phyloP scores from a whole-genome alignment of 92 coral and sea anemone species.

The Chrysogorgia sp. region DNA sequence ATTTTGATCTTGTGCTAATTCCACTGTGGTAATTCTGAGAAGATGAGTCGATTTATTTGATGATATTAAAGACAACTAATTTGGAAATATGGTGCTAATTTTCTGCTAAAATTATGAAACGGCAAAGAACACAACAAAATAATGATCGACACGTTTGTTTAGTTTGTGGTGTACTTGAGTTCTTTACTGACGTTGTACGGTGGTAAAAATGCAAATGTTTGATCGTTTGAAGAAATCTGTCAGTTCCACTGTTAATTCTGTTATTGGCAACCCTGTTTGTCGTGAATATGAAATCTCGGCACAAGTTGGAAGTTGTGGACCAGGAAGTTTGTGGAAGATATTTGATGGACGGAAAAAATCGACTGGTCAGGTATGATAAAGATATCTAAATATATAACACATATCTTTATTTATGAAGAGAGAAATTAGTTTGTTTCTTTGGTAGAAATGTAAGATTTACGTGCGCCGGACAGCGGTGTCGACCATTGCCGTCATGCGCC shows the following conservation, averaged over 20 bases:
- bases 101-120: no score
- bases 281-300: constrained; percentile 85
- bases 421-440: not conserved
- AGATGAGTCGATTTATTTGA: not conserved
- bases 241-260: constrained; percentile 83
- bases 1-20: no score
- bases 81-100: no score
- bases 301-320: constrained; percentile 97
- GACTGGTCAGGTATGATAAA: constrained; percentile 83
- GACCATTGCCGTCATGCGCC: no score
- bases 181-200: not conserved
- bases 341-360: constrained; percentile 86
- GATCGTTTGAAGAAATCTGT: constrained; percentile 83
- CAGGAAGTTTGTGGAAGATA: constrained; percentile 90
- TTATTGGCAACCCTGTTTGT: constrained; percentile 89
- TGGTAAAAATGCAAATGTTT: constrained; percentile 27
- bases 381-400: not conserved
- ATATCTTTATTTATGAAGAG: not conserved
- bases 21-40: not conserved
- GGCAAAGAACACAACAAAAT: no score
- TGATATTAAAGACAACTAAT: not conserved
- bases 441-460: not conserved
- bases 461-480: no score
- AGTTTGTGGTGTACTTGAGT: not conserved
- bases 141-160: no score